Conservation (phyloP, 2,888 invertebrate genomes). For the Heliconius aoede region DNA sequence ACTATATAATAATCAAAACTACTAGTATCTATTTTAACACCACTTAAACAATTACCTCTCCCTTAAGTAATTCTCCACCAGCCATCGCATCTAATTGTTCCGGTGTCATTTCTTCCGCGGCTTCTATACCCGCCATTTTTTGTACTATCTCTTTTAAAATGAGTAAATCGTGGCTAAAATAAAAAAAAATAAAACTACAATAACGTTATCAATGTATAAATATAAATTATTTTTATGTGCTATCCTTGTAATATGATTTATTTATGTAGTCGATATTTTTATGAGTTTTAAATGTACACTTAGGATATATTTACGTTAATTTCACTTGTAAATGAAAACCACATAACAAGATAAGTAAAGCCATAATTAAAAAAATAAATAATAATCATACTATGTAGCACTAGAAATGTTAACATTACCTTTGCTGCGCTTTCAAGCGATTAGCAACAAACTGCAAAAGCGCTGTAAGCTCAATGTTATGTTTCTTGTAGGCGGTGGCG, state of each 20-base stretch:
- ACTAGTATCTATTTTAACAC: too few relatives aligned
- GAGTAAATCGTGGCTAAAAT: conserved; percentile 91
- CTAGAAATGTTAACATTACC: conserved; percentile 75
- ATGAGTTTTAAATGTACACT: not conserved
- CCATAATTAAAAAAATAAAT: too few relatives aligned
- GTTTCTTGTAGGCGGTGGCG: conserved; percentile 98
- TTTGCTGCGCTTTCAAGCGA: conserved; percentile 97
- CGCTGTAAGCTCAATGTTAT: conserved; percentile 97
- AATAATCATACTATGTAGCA: too few relatives aligned
- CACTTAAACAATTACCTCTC: conserved; percentile 87
- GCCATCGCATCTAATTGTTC: conserved; percentile 98
- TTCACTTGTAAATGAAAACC: too few relatives aligned
- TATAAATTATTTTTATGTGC: too few relatives aligned
- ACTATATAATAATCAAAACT: too few relatives aligned
- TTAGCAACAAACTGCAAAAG: conserved; percentile 98
- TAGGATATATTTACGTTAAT: not conserved
- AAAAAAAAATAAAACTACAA: conserved; percentile 17
- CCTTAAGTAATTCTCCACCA: conserved; percentile 96
- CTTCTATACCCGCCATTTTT: conserved; percentile 99
- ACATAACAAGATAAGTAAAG: too few relatives aligned
- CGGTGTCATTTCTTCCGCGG: conserved; percentile 96
- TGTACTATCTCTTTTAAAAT: conserved; percentile 98
- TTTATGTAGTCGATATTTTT: too few relatives aligned
- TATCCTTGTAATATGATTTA: too few relatives aligned
- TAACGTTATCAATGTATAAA: not conserved